phyloP scores from a whole-genome alignment of 2,888 invertebrate species.

The Aporophyla lueneburgensis region DNA sequence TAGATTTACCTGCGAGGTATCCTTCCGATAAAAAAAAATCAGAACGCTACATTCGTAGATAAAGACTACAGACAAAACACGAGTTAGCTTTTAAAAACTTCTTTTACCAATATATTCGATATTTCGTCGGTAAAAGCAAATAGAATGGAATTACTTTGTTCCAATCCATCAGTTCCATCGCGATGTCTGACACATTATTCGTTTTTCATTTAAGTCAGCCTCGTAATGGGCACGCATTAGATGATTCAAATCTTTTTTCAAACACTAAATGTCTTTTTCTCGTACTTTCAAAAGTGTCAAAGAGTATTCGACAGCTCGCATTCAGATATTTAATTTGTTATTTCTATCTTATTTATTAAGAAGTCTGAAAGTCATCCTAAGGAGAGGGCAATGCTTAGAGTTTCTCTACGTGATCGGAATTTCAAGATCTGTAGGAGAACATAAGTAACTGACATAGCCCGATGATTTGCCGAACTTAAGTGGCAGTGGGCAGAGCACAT shows the following conservation, averaged over 20 bases:
- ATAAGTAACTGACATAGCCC: too few relatives aligned
- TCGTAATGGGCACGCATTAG: slow-evolving; percentile 31
- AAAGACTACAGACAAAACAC: slow-evolving; percentile 9
- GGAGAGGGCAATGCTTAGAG: too few relatives aligned
- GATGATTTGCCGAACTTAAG: too few relatives aligned
- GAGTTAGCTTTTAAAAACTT: slow-evolving; percentile 27
- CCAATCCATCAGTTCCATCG: slow-evolving; percentile 1
- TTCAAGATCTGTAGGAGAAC: too few relatives aligned
- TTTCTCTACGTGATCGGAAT: too few relatives aligned
- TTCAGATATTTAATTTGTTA: background rate
- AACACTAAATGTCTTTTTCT: slow-evolving; percentile 40
- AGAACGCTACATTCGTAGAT: background rate
- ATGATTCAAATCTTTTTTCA: slow-evolving; percentile 32
- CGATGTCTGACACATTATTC: slow-evolving; percentile 21
- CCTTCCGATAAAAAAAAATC: too few relatives aligned
- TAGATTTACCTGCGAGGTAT: too few relatives aligned
- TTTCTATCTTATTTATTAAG: background rate
- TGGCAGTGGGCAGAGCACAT: too few relatives aligned
- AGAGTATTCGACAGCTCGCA: background rate
- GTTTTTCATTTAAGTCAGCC: slow-evolving; percentile 30
- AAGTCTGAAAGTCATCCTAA: too few relatives aligned
- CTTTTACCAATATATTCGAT: background rate
- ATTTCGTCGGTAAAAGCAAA: slow-evolving; percentile 18
- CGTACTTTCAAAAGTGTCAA: slow-evolving; percentile 40
- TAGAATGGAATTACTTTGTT: background rate